Base-by-base conservation (phyloP, 2,797 vertebrate genomes). In the Enteromius viviparus region DNA sequence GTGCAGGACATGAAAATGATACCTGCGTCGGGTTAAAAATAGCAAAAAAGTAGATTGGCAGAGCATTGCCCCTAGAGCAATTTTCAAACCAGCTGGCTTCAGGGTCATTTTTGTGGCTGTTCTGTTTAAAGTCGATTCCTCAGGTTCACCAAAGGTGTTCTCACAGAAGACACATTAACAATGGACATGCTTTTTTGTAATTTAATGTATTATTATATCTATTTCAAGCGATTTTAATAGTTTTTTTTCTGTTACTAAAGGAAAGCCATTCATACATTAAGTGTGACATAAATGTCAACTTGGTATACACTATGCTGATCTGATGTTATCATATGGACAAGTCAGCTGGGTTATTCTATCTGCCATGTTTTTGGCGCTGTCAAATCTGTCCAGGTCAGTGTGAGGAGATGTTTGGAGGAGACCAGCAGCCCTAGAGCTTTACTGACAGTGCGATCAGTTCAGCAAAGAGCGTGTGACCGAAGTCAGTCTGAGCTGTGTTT, bases 401-500 rank as follows among this genome's bases (percentile, higher is more conserved):
- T 66, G 58, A 72, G 29, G 21, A n/a, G 53, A n/a, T 47, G 11
- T 60, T 65, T 7, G 45, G 55, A 74, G 42, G 21, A 49, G 17
- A 26, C 72, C 79, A 51, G 58, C 42, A 23, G 32, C 29, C 42
- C 29, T 81, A 51, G 26, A 42, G 40, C 71, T 45, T 65, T 15
- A 69, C 19, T 65, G 34, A 72, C 34, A 55, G 10, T 37, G 29
- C 47, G 78, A 68, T 29, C 2, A 19, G 40, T 55, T 53, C 37
- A 40, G 70, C 58, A 45, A 42, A 78, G 23, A n/a, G 47, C 23
- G 40, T 74, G 37, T 60, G 37, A 58, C 51, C 53, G 42, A 75
- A 75, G 68, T 6, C 23, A 74, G 58, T 45, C 29, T 26, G 55
- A 82, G 66, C 64, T 42, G 68, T 84, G 29, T 75, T 65, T 49